These are phyloP conservation scores for Platichthys stellatus DNA, from an alignment of 2,113 vertebrate species.

Conservation along the genomic window DNA sequence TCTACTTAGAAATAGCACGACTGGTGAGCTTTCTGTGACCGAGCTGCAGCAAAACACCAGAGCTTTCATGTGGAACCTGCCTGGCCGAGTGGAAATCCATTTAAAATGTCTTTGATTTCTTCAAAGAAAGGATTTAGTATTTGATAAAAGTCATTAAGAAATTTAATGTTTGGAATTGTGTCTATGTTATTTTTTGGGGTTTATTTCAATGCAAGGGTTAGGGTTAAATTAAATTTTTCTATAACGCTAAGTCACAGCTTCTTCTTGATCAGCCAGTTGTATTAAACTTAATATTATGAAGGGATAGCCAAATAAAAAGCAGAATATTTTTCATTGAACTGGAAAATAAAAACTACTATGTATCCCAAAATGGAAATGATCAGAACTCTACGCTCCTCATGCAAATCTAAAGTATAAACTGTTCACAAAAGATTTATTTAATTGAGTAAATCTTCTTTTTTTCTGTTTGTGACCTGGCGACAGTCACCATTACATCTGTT, in stretches of 20 bases:
- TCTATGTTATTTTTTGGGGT: neutral
- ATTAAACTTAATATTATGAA: neutral
- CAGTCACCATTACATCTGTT: constrained; percentile 76
- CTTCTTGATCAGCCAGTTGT: neutral
- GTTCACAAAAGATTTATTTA: no score
- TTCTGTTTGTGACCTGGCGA: constrained; percentile 26
- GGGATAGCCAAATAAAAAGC: neutral
- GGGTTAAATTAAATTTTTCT: neutral
- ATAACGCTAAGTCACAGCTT: neutral
- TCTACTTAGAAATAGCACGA: constrained; percentile 80
- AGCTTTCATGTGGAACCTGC: constrained; percentile 50
- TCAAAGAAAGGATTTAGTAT: neutral
- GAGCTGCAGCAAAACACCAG: constrained; percentile 56
- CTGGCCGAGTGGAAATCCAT: constrained; percentile 29
- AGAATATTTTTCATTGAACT: neutral
- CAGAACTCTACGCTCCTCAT: neutral
- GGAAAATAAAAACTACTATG: neutral
- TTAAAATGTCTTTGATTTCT: constrained; percentile 13
- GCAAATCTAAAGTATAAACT: constrained; percentile 29
- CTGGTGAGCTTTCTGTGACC: constrained; percentile 80
- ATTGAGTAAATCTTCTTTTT: no score
- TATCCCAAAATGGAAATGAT: neutral
- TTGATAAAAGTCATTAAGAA: neutral
- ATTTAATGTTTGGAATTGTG: neutral
- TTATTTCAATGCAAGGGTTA: neutral